Base-by-base conservation (phyloP, 2,888 invertebrate species). In the Heliconius ismenius region DNA sequence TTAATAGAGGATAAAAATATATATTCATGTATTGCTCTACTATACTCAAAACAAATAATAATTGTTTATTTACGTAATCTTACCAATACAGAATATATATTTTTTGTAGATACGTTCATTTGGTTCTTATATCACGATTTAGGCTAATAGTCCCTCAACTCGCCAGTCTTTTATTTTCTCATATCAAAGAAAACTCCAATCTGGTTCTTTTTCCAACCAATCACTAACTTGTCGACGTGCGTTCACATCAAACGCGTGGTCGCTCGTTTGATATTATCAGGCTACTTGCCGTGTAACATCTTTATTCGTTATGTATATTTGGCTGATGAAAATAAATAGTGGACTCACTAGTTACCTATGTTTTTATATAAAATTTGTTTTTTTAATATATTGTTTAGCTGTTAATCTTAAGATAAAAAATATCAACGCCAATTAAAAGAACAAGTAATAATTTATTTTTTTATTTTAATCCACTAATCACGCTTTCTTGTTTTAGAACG, bases 101-200 rank as follows among this genome's bases (percentile, higher is more conserved):
- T 7, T 32, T 32, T 32, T 32, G 32, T 32, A 32, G 32, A 32
- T 32, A 32, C 32, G 32, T 32, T 6, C 28, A 28, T 28, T 3
- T 28, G 3, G 28, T 28, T 28, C 9, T 9, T 9, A 7, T 32
- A 0, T 3, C 32, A 3, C 32, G 32, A 32, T 32, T 83, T 86
- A 84, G 88, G 87, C 91, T 91, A 91, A 90, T 86, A 81, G 85
- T 82, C 83, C 86, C 84, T 87, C 86, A 88, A 86, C 83, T 82
- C 81, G 82, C 82, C 79, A 79, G 81, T 79, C 80, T 83, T 85
- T 85, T 84, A 39, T 67, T 67, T 67, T 67, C 65, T 65, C 9
- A 83, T 84, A 83, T 82, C 81, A 68, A 77, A 80, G 81, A 77
- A 79, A 79, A 80, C 75, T 32, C 68, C 32, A 24, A 58, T 70